Evolutionary conservation across 2,113 vertebrate species (phyloP), one percentile per base, ranked within the genome.

Genomic region (Lutjanus erythropterus): DNA sequence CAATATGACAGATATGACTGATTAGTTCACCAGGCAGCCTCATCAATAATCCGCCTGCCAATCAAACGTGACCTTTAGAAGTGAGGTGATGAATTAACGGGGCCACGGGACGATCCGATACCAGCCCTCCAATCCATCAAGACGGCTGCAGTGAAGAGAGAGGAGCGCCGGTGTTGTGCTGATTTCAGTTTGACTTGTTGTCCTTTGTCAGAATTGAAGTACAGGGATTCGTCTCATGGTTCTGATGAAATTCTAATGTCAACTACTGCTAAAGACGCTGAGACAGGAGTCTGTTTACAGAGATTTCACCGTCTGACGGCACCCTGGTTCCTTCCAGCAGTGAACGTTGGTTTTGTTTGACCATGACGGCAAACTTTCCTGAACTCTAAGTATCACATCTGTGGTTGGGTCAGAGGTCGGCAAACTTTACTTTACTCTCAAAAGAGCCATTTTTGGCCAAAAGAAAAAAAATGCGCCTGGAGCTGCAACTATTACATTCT

Each of bases 1-100:
- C 89, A 31, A 92, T 92, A 93, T 89, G 91, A 91, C 91, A 90
- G 80, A 92, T 91, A 92, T 92, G 92, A 93, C 85, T 86, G 92
- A 93, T 93, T 91, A 88, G 90, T 89, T 81, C 88, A 78, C 76
- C 25, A 49, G 70, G 77, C 66, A 61, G 86, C 85, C 89, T 92
- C 88, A 86, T 93, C 92, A 88, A 92, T 92, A 88, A 92, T 78
- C 80, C 21, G 62, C 50, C 89, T 91, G 91, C 83, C 91, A 91
- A 92, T 93, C 91, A 92, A 91, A 90, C 25, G 44, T 89, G 91
- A 93, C 91, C 92, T 92, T 93, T 93, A 35, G 73, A 71, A 58
- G 74, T 41, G 75, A 79, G 88, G 79, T 88, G 90, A 92, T 90
- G 80, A 89, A 93, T 92, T 81, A 92, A 72, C 58, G 55, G 68